Evolutionary conservation across 2,888 invertebrate species (phyloP).

Genomic region (Cephus pulcher): DNA sequence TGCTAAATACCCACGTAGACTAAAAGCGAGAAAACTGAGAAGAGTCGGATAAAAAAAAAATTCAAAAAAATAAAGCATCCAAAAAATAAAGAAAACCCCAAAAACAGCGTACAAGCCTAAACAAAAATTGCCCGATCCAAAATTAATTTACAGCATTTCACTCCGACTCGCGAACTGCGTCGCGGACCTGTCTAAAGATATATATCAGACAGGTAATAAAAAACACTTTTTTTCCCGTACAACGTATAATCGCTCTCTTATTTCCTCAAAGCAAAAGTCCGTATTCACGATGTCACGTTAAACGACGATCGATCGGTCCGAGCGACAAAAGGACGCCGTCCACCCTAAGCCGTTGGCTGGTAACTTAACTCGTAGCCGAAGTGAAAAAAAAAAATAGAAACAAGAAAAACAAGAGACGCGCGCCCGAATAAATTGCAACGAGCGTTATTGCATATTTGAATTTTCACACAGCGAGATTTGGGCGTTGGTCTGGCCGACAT

Average conservation of each 20-base stretch:
- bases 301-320: not conserved
- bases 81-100: constrained; percentile 8
- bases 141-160: not conserved
- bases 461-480: constrained; percentile 36
- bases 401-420: not conserved
- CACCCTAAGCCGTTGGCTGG: not conserved
- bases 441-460: constrained; percentile 19
- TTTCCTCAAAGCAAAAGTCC: not conserved
- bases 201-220: not conserved
- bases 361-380: not conserved
- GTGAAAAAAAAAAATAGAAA: not conserved
- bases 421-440: constrained; percentile 19
- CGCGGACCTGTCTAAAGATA: not conserved
- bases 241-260: not conserved
- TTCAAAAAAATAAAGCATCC: not conserved
- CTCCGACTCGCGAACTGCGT: not conserved
- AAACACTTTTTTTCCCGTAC: not conserved
- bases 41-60: not conserved
- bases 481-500: constrained; percentile 60
- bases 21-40: not conserved
- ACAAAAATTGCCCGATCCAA: not conserved
- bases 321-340: not conserved
- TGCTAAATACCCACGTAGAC: constrained; percentile 18
- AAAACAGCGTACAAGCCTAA: not conserved
- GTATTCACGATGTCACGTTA: not conserved